A percentile compares a stretch with the other conserved stretches of the same genome.
These are phyloP conservation scores for Craterocephalus amniculus DNA, from an alignment of 2,797 vertebrate genomes.

Conservation along the genomic window DNA sequence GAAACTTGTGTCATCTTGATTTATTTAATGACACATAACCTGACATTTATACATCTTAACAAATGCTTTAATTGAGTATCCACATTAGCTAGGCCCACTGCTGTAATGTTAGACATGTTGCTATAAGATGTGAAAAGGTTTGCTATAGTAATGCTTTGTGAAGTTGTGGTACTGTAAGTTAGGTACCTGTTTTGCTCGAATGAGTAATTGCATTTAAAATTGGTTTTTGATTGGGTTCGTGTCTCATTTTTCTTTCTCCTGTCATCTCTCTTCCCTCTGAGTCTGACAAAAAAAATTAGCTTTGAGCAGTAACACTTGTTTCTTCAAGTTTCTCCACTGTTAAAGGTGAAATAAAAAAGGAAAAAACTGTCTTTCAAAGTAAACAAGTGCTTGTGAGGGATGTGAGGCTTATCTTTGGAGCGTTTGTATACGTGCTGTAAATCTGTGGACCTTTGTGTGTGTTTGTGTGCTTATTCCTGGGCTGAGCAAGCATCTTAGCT, in stretches of 20 bases:
- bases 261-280: constrained; percentile 21
- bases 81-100: neutral
- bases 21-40: too few species aligned
- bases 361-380: constrained; percentile 38
- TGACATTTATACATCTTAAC: too few species aligned
- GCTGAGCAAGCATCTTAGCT: constrained; percentile 23
- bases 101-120: neutral
- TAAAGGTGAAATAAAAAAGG: constrained; percentile 44
- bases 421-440: constrained; percentile 6
- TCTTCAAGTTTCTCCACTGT: constrained; percentile 23
- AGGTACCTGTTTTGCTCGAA: neutral
- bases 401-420: constrained; percentile 2
- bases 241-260: constrained; percentile 19
- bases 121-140: neutral
- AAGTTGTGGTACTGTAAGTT: too few species aligned
- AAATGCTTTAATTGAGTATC: too few species aligned
- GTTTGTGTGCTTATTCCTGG: constrained; percentile 20
- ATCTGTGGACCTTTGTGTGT: constrained; percentile 7
- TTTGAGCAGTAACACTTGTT: constrained; percentile 20
- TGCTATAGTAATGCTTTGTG: too few species aligned
- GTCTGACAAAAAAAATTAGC: constrained; percentile 44
- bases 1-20: too few species aligned
- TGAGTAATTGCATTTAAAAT: constrained; percentile 33
- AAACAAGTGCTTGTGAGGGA: constrained; percentile 38
- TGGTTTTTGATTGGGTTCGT: constrained; percentile 27